These are phyloP conservation scores for Ethmia dodecea DNA, from an alignment of 2,888 invertebrate species.

Conservation along the genomic window DNA sequence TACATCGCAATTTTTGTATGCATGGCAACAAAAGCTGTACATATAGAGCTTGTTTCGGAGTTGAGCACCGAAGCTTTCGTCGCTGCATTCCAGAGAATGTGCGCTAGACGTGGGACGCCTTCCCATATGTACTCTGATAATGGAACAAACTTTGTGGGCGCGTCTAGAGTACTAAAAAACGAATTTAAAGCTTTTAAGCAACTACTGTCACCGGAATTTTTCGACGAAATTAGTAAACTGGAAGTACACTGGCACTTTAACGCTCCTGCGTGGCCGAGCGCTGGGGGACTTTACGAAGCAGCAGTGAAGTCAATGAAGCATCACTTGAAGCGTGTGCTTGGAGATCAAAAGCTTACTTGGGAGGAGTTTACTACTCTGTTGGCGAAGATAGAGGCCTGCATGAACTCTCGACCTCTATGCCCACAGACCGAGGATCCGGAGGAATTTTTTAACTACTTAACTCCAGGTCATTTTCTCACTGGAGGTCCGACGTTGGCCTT, in stretches of 20 bases:
- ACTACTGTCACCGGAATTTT: slow-evolving; percentile 1
- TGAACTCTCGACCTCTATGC: slow-evolving; percentile 19
- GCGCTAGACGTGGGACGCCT: slow-evolving; percentile 7
- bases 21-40: slow-evolving; percentile 15
- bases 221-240: neutral
- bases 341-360: slow-evolving; percentile 7
- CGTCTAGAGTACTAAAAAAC: neutral
- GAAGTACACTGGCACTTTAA: slow-evolving; percentile 13
- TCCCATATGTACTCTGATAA: slow-evolving; percentile 14
- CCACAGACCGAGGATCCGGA: slow-evolving; percentile 19
- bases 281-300: slow-evolving; percentile 10
- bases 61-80: no score
- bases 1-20: slow-evolving; percentile 16
- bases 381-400: slow-evolving; percentile 16
- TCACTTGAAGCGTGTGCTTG: slow-evolving; percentile 7
- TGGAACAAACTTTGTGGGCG: slow-evolving; percentile 13
- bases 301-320: slow-evolving; percentile 7
- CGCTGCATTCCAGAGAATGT: no score
- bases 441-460: slow-evolving; percentile 14
- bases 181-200: slow-evolving; percentile 3
- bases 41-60: no score
- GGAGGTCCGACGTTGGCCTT: slow-evolving; percentile 11
- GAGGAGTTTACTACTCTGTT: slow-evolving; percentile 15
- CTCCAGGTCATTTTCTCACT: slow-evolving; percentile 22
- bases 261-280: slow-evolving; percentile 9